phyloP scores from a whole-genome alignment of 2,113 vertebrate species.

The Illadopsis cleaveri region DNA sequence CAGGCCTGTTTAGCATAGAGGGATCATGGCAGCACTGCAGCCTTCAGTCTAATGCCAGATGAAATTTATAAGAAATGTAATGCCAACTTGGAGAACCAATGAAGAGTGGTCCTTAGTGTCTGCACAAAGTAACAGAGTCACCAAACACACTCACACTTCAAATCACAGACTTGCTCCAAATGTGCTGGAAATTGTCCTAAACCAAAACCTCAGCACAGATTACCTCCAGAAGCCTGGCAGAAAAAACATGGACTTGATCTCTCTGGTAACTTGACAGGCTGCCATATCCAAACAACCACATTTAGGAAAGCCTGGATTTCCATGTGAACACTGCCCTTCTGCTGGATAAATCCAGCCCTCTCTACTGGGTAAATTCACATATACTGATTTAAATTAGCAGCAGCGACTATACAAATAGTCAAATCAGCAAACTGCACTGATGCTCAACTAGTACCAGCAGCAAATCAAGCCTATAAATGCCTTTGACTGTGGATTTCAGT shows the following conservation, averaged over 20 bases:
- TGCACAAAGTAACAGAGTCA: neutral
- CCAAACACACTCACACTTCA: neutral
- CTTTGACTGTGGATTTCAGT: neutral
- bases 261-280: neutral
- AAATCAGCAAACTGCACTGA: neutral
- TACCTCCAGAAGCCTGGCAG: neutral
- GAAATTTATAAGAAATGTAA: neutral
- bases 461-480: neutral
- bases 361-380: neutral
- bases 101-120: neutral
- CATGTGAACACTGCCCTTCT: neutral
- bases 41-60: neutral
- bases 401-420: neutral
- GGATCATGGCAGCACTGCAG: neutral
- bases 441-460: neutral
- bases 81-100: neutral
- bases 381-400: neutral
- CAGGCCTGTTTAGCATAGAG: conserved; percentile 3
- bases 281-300: neutral
- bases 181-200: neutral
- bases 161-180: neutral
- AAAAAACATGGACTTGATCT: neutral
- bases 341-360: neutral
- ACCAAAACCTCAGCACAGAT: neutral
- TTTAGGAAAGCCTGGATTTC: neutral